Percentiles rank a stretch among this genome's conserved stretches.
These are phyloP conservation scores for Chaenogobius annularis DNA, from an alignment of 2,113 vertebrate genomes.

Conservation along the genomic window DNA sequence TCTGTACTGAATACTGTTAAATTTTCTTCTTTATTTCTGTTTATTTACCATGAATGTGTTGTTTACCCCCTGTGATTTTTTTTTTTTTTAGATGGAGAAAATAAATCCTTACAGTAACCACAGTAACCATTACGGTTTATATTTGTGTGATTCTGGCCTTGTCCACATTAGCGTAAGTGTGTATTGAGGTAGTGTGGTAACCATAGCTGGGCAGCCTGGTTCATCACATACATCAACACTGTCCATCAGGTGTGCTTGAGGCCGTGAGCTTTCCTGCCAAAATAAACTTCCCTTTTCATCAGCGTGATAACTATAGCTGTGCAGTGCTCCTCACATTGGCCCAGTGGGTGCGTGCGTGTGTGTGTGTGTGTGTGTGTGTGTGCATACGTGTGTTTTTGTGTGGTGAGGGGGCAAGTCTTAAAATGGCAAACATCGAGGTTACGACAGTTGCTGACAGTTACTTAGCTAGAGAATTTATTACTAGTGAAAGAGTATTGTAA, in stretches of 20 bases:
- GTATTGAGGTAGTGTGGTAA: not conserved
- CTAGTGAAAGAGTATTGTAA: conserved; percentile 12
- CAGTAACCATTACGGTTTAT: not conserved
- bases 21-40: not conserved
- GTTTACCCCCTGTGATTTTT: not conserved
- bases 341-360: not conserved
- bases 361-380: not conserved
- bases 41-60: not conserved
- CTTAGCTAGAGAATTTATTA: conserved; percentile 17
- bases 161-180: not conserved
- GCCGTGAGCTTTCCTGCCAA: conserved; percentile 41
- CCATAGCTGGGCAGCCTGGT: conserved; percentile 41
- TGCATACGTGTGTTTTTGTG: no score
- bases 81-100: not conserved
- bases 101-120: not conserved
- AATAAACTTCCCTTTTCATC: conserved; percentile 46
- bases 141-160: not conserved
- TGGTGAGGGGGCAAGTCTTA: conserved; percentile 13
- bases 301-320: conserved; percentile 52
- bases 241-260: conserved; percentile 45
- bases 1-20: no score
- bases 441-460: conserved; percentile 47
- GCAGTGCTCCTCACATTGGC: conserved; percentile 30
- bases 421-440: conserved; percentile 60
- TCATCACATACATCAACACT: conserved; percentile 53